phyloP scores from a whole-genome alignment of 2,888 invertebrate genomes.

The Lysandra coridon region DNA sequence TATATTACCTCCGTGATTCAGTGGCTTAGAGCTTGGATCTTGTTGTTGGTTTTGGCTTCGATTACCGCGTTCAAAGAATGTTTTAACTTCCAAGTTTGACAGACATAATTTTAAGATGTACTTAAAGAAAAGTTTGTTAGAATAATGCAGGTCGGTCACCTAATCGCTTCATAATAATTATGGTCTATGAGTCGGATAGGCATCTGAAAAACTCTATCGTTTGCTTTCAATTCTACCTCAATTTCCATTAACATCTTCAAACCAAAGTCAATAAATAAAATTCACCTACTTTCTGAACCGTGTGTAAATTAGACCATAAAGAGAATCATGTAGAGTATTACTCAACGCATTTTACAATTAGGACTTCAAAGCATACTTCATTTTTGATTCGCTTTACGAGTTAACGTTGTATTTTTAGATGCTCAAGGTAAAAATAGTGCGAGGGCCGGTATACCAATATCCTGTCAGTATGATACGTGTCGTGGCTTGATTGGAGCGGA shows the following conservation, averaged over 20 bases:
- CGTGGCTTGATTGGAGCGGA: constrained; percentile 44
- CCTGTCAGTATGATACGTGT: constrained; percentile 41
- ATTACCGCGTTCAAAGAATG: neutral
- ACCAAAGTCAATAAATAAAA: neutral
- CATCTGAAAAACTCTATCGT: too few species aligned
- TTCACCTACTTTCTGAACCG: neutral
- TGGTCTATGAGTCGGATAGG: neutral
- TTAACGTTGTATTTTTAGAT: constrained; percentile 8
- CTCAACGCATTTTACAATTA: constrained; percentile 5
- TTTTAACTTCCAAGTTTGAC: too few species aligned
- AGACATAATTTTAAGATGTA: too few species aligned
- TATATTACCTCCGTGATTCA: neutral
- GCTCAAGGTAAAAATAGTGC: constrained; percentile 29
- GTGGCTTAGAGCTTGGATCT: neutral
- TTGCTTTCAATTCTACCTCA: neutral
- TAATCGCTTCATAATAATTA: neutral
- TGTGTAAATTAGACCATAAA: constrained; percentile 4
- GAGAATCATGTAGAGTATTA: constrained; percentile 10
- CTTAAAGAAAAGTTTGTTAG: neutral
- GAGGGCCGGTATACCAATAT: constrained; percentile 35
- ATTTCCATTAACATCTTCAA: neutral
- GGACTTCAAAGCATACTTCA: constrained; percentile 10
- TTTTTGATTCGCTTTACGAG: constrained; percentile 14
- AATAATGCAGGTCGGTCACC: neutral
- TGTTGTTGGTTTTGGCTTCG: neutral